phyloP scores from a whole-genome alignment of 2,888 invertebrate genomes.

The Iselma pallidipennis region DNA sequence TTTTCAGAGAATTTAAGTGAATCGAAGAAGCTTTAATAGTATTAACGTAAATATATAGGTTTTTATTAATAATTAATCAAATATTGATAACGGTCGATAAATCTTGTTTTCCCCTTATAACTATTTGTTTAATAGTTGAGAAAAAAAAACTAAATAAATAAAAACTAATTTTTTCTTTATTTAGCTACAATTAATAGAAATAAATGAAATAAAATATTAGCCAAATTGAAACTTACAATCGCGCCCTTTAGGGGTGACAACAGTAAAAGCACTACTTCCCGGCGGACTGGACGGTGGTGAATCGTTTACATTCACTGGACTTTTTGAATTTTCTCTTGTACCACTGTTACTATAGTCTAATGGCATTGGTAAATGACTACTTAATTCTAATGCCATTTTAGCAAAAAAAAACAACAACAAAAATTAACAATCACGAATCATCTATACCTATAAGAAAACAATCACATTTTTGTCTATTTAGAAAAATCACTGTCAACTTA shows the following conservation, averaged over 20 bases:
- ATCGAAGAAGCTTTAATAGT: not conserved
- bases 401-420: conserved; percentile 9
- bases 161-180: too few species aligned
- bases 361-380: conserved; percentile 64
- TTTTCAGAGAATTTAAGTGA: not conserved
- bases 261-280: conserved; percentile 65
- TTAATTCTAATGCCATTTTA: conserved; percentile 63
- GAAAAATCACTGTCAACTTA: not conserved
- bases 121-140: too few species aligned
- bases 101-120: too few species aligned
- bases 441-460: conserved; percentile 8
- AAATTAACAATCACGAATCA: not conserved
- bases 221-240: conserved; percentile 25
- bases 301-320: conserved; percentile 48
- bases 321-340: conserved; percentile 48
- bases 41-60: not conserved
- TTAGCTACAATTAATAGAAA: too few species aligned
- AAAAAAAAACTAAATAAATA: too few species aligned
- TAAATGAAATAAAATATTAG: too few species aligned
- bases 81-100: too few species aligned
- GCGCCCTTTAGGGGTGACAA: conserved; percentile 69
- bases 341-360: conserved; percentile 65
- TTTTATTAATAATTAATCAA: not conserved
- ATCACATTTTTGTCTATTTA: not conserved
- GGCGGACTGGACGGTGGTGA: conserved; percentile 49